These are phyloP conservation scores for Lithophane semibrunnea DNA, from an alignment of 2,888 invertebrate species.

Conservation along the genomic window DNA sequence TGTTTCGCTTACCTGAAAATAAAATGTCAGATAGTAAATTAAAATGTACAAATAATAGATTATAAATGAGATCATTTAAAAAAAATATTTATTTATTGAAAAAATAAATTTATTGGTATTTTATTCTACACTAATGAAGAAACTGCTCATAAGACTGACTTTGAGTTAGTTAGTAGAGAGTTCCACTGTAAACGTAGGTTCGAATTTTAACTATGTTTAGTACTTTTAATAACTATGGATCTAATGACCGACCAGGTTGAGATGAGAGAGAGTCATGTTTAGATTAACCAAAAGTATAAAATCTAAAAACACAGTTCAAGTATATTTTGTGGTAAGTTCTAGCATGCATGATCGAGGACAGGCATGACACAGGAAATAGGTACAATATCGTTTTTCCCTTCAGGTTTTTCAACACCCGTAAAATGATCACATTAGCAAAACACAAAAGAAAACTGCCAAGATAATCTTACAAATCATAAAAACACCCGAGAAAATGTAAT, in stretches of 20 bases:
- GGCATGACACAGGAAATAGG: background rate
- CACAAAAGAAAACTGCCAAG: slow-evolving; percentile 43
- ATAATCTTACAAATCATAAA: slow-evolving; percentile 53
- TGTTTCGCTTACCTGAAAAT: slow-evolving; percentile 54
- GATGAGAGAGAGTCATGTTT: no score
- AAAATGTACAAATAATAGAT: background rate
- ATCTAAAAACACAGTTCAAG: background rate
- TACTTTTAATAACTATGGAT: background rate
- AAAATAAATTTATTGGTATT: background rate
- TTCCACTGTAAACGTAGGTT: background rate
- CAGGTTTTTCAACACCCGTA: slow-evolving; percentile 7
- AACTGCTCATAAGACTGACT: background rate
- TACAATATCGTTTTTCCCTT: background rate
- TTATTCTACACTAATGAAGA: background rate
- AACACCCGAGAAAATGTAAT: slow-evolving; percentile 43
- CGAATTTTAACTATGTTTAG: no score
- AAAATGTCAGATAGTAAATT: background rate
- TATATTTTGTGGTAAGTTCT: background rate
- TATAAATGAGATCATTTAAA: background rate
- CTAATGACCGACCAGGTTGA: background rate
- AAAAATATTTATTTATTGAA: background rate
- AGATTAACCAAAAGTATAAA: background rate
- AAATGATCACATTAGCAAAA: slow-evolving; percentile 35
- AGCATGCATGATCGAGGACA: background rate
- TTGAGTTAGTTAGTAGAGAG: no score